Base-by-base conservation (phyloP, 2,797 vertebrate species). In the Artibeus lituratus region DNA sequence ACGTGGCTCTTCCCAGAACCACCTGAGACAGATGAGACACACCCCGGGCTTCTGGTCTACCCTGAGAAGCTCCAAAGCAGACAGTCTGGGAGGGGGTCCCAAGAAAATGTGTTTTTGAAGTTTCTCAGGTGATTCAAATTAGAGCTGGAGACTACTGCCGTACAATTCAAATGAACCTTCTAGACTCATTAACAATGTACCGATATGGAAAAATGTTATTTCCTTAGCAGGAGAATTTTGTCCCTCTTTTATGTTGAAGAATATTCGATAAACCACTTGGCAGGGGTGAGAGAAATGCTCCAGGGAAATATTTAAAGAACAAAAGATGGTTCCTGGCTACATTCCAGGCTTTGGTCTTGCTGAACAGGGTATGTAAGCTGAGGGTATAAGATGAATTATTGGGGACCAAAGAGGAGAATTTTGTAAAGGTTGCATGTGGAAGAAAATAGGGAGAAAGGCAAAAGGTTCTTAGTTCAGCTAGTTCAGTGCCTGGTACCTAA, bases 81-180 rank as follows among this genome's bases (percentile, higher is more conserved):
- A 39, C 32, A 4, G 8, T 70, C 35, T 35, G 19, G 32, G 78
- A 18, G 72, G 4, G 10, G 62, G 14, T 22, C 49, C 73, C 76
- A 73, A 29, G 53, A 85, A 72, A 94, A 39, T 47, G 21, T 70
- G 80, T 15, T 83, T 90, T 59, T 37, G 35, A 84, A 78, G 51
- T 76, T 94, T 77, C 86, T 96, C 80, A 90, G 80, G 53, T 94
- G 93, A 90, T 96, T 95, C 49, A 82, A 87, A 92, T 90, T 93
- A 94, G 21, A 95, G 12, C 70, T 87, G 11, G 91, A 87, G 62
- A 11, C n/a, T 2, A 1, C 53, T 47, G 32, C 53, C 42, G 8
- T 87, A 73, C 44, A 59, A 77, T 93, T 94, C 51, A 96, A 93
- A 93, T 85, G 59, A 84, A 62, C 16, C 74, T 96, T 88, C 80